These are phyloP conservation scores for Siniperca chuatsi DNA, from an alignment of 2,113 vertebrate species.

Conservation along the genomic window DNA sequence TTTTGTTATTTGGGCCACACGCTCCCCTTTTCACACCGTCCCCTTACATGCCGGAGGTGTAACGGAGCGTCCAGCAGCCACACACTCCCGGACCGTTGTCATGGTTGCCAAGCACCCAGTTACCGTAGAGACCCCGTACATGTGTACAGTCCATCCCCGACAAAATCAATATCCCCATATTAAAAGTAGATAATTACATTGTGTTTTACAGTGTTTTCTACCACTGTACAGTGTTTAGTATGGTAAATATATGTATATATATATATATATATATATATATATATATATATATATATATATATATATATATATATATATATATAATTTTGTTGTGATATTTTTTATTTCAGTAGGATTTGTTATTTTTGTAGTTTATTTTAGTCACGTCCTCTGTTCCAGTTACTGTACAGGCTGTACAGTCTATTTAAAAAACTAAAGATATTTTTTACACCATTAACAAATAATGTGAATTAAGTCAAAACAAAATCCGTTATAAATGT, in stretches of 20 bases:
- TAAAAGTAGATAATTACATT: too few species aligned
- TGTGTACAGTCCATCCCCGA: constrained; percentile 25
- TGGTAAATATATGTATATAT: too few species aligned
- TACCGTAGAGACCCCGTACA: constrained; percentile 59
- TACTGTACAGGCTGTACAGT: not conserved
- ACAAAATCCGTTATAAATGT: constrained; percentile 27
- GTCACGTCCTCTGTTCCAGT: too few species aligned
- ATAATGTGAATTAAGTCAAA: constrained; percentile 26
- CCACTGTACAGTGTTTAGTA: too few species aligned
- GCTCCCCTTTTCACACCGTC: constrained; percentile 23
- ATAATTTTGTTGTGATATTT: too few species aligned
- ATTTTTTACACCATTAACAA: constrained; percentile 1
- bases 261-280: too few species aligned
- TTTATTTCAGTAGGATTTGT: too few species aligned
- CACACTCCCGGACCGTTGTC: constrained; percentile 47
- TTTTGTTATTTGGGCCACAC: constrained; percentile 26
- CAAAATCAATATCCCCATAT: too few species aligned
- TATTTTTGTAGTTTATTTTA: not conserved
- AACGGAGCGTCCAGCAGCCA: constrained; percentile 40
- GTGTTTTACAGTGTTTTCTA: too few species aligned
- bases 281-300: too few species aligned
- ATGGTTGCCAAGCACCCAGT: constrained; percentile 66
- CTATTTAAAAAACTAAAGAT: too few species aligned
- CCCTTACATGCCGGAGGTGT: constrained; percentile 51
- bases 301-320: too few species aligned